These are phyloP conservation scores for Fregetta grallaria DNA, from an alignment of 2,113 vertebrate species.

Conservation along the genomic window DNA sequence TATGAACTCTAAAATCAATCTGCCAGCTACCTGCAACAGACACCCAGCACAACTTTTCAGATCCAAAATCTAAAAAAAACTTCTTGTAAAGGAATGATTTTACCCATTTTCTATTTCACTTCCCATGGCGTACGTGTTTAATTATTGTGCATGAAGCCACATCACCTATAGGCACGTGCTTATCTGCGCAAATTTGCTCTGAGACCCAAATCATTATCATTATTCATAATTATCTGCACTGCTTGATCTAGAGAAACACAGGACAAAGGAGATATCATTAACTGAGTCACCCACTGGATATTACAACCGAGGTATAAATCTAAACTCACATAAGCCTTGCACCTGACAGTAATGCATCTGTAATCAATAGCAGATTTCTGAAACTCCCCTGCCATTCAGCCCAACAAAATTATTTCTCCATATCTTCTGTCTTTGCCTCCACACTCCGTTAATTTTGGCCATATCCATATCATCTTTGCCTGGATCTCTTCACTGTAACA, in stretches of 20 bases:
- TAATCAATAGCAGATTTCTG: constrained; percentile 1
- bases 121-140: neutral
- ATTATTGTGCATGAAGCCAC: constrained; percentile 28
- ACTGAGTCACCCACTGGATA: constrained; percentile 32
- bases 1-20: neutral
- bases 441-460: neutral
- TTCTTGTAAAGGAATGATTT: neutral
- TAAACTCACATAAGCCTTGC: neutral
- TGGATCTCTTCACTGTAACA: neutral
- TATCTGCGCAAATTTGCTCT: constrained; percentile 24
- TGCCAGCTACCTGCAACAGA: neutral
- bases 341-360: neutral
- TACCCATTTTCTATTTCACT: constrained; percentile 1
- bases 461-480: neutral
- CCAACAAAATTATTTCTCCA: neutral
- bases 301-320: neutral
- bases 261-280: constrained; percentile 50
- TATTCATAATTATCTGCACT: constrained; percentile 62
- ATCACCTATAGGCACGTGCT: constrained; percentile 22
- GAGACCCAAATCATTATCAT: constrained; percentile 32
- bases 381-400: neutral
- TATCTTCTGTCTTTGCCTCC: neutral
- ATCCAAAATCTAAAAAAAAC: neutral
- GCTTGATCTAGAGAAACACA: constrained; percentile 49
- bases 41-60: neutral